Percentiles rank a stretch among this genome's conserved stretches.
Evolutionary conservation across 2,888 invertebrate species (phyloP).

Genomic region (Mythimna pallens): DNA sequence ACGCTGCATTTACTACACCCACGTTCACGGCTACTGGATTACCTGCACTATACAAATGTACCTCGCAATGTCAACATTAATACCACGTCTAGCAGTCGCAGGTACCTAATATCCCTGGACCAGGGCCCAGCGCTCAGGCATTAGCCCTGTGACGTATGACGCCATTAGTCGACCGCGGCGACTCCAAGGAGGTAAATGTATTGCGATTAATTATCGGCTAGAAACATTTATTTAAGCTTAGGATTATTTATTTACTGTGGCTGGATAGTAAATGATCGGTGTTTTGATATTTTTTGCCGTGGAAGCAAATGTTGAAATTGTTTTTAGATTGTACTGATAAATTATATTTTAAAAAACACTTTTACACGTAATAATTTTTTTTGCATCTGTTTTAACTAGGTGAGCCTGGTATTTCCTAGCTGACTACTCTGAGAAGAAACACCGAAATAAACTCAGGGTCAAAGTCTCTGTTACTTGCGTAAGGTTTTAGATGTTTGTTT

Average conservation of each 20-base stretch:
- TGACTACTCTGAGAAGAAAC: too few relatives aligned
- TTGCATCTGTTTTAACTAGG: too few relatives aligned
- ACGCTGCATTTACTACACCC: background rate
- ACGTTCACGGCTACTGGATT: slow-evolving; percentile 29
- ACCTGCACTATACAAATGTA: slow-evolving; percentile 24
- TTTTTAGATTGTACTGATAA: background rate
- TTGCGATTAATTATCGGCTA: slow-evolving; percentile 59
- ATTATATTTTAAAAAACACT: too few relatives aligned
- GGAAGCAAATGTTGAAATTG: background rate
- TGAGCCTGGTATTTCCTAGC: too few relatives aligned
- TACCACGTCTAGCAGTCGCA: slow-evolving; percentile 16
- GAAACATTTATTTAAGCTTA: slow-evolving; percentile 55
- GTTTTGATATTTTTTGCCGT: slow-evolving; percentile 1
- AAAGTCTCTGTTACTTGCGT: too few relatives aligned
- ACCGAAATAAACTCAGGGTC: too few relatives aligned
- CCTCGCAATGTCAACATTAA: slow-evolving; percentile 34
- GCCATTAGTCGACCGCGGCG: slow-evolving; percentile 58
- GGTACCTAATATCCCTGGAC: slow-evolving; percentile 9
- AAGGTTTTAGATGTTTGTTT: too few relatives aligned
- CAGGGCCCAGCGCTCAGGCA: slow-evolving; percentile 23
- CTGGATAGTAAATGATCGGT: background rate
- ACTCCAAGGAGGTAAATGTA: slow-evolving; percentile 62
- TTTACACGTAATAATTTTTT: too few relatives aligned
- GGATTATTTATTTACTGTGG: slow-evolving; percentile 54
- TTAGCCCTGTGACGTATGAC: slow-evolving; percentile 56